phyloP scores from a whole-genome alignment of 2,113 vertebrate species.

The Halichoerus grypus region DNA sequence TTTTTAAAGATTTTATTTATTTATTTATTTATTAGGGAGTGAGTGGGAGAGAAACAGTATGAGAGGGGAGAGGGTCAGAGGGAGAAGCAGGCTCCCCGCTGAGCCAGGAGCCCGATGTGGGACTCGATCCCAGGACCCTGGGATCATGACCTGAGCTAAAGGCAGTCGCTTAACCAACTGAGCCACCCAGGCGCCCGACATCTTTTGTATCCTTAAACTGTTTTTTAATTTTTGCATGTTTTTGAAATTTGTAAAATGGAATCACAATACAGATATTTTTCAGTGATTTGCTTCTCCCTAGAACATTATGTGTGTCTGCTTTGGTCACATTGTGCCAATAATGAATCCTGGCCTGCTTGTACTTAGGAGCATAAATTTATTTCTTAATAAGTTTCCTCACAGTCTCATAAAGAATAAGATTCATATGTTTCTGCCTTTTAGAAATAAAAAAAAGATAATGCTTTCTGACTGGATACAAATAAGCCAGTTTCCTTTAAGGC shows the following conservation, averaged over 20 bases:
- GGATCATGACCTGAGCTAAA: no score
- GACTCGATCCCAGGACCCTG: no score
- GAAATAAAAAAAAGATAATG: background rate
- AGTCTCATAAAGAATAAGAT: background rate
- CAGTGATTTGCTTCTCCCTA: background rate
- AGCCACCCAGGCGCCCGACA: background rate
- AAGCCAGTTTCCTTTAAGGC: background rate
- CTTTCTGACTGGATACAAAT: background rate
- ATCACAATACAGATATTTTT: background rate
- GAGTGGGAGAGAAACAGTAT: no score
- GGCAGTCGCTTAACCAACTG: no score
- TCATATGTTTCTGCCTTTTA: background rate
- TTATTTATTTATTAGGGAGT: no score
- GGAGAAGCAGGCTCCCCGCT: no score
- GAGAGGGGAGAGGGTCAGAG: no score
- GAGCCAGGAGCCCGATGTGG: no score
- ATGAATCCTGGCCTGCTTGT: background rate
- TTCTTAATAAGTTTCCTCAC: background rate
- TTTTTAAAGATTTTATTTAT: no score
- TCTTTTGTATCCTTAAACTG: background rate
- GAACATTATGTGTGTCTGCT: background rate
- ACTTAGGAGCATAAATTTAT: background rate
- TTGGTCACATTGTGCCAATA: background rate
- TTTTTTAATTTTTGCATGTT: constrained; percentile 12
- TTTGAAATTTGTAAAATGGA: constrained; percentile 28